Evolutionary conservation across 2,888 invertebrate species (phyloP).

Genomic region (Trichopria drosophilae): DNA sequence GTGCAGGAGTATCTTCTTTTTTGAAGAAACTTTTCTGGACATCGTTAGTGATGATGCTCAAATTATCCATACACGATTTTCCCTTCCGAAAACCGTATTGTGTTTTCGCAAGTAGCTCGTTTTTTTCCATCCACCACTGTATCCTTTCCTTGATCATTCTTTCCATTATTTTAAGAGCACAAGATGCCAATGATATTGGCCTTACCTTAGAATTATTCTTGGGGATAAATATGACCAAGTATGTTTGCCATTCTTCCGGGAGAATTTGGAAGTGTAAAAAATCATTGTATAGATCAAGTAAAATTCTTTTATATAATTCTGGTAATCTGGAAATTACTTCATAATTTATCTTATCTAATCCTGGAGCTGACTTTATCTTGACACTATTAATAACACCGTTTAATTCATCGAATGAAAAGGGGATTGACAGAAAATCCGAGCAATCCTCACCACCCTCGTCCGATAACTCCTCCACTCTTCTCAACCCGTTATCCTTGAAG

Average conservation of each 20-base stretch:
- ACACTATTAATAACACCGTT: constrained; percentile 4
- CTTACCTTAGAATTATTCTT: constrained; percentile 19
- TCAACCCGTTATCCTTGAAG: not conserved
- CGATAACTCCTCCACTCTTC: not conserved
- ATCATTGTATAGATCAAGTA: too few species aligned
- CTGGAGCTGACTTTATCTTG: constrained; percentile 17
- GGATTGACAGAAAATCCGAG: too few species aligned
- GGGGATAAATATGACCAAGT: too few species aligned
- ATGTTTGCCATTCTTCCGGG: too few species aligned
- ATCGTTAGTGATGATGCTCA: constrained; percentile 14
- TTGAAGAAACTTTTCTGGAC: constrained; percentile 13
- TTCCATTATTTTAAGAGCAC: constrained; percentile 26
- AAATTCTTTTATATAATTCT: constrained; percentile 20
- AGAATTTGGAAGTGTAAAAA: too few species aligned
- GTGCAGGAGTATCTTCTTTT: constrained; percentile 8
- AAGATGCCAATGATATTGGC: constrained; percentile 28
- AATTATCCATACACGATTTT: too few species aligned
- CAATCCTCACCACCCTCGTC: too few species aligned
- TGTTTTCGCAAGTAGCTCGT: constrained; percentile 3
- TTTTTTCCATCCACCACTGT: constrained; percentile 18
- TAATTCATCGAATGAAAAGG: constrained; percentile 16
- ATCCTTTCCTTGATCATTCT: constrained; percentile 21
- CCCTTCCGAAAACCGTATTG: too few species aligned
- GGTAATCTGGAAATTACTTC: constrained; percentile 5
- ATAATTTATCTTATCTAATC: constrained; percentile 21